Evolutionary conservation across 1,140 invertebrate genomes (phyloP), one percentile per base, ranked within the genome.

Genomic region (Heliconius nattereri): DNA sequence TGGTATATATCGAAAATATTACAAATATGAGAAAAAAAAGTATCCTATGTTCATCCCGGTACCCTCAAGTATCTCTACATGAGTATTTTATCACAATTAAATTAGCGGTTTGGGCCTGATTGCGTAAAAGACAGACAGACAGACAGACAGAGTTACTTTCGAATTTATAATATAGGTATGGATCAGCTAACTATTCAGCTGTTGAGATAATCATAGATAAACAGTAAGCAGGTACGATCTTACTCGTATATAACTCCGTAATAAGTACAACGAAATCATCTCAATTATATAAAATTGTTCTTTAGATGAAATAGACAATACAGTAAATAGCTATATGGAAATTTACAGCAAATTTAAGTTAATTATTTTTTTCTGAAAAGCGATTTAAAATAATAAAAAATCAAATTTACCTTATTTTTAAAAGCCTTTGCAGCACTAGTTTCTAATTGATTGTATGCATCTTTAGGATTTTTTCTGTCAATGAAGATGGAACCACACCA

Each of bases 401-500:
- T 26, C 16, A 66, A 66, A 29, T 1, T 66, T 16, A 19, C 60
- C 23, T 66, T 66, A 16, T 66, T 66, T 16, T 29, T 29, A 66
- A 66, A 66, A 3, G 5, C 9, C 23, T 66, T n/a, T 29, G 23
- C 60, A 16, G 60, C 60, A 7, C 23, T 66, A 29, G 60, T 66
- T 16, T 66, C 60, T 66, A 66, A 29, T 66, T 29, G 60, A 13
- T 29, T 29, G 11, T 66, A 66, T 2, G 60, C 60, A 88, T 97
- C 96, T 84, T 97, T 97, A 29, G 97, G 97, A 81, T 97, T 97
- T 83, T 97, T 96, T 80, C 98, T 95, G 90, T 99, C 97, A 80
- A 99, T 98, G 90, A 98, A 99, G 45, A 99, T 97, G 7, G 98
- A 95, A 8, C 98, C 98, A 83, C 96, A 97, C 16, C 99, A 93